Conservation (phyloP, 2,797 vertebrate genomes). For the Falco naumanni region DNA sequence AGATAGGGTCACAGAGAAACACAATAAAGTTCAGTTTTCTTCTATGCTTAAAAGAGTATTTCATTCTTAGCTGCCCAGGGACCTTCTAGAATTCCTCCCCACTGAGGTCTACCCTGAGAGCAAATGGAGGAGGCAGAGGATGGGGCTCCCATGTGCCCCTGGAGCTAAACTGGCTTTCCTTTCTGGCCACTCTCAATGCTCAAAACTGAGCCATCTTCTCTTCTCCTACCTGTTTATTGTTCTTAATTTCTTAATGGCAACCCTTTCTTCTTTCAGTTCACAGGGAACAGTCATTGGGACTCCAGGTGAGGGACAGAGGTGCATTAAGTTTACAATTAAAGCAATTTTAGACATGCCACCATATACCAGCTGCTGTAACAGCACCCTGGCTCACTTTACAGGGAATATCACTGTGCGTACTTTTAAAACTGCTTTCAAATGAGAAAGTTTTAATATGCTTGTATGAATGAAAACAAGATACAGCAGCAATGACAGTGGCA, state of each 20-base stretch:
- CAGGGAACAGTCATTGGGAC: neutral
- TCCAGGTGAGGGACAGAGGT: neutral
- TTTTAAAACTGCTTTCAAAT: neutral
- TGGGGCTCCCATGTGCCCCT: fast-evolving
- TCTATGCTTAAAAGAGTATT: neutral
- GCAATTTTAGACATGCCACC: neutral
- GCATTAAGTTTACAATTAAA: neutral
- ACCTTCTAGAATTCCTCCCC: neutral
- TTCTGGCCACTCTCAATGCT: neutral
- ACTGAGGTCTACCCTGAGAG: neutral
- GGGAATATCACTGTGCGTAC: neutral
- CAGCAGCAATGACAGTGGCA: neutral
- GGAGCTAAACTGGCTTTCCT: neutral
- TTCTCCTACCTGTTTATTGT: neutral
- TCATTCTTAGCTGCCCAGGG: neutral
- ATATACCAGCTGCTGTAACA: neutral
- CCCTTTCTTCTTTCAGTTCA: neutral
- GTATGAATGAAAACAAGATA: neutral
- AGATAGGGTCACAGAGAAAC: neutral
- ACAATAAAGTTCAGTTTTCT: neutral
- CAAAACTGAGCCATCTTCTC: neutral
- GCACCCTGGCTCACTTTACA: neutral
- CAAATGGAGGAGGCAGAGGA: fast-evolving
- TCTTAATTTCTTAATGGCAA: neutral
- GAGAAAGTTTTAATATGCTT: neutral